These are phyloP conservation scores for Homarus americanus DNA, from an alignment of 1,140 invertebrate genomes.

Conservation along the genomic window DNA sequence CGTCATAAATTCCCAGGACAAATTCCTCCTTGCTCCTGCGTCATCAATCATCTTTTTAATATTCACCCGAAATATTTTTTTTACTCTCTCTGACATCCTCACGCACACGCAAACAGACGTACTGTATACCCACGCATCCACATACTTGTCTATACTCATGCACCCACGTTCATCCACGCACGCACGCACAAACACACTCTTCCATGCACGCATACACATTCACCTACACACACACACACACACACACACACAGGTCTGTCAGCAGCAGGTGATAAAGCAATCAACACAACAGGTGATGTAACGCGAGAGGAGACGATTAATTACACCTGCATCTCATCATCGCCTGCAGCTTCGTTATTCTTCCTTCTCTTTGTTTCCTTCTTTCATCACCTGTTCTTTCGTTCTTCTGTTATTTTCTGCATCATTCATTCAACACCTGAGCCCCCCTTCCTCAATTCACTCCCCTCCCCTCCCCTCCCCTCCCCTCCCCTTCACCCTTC, in stretches of 20 bases:
- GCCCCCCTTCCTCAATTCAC: too few species aligned
- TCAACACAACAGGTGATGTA: too few species aligned
- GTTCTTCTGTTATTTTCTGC: too few species aligned
- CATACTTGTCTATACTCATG: too few species aligned
- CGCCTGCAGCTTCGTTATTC: too few species aligned
- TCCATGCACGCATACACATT: background rate
- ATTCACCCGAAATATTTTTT: background rate
- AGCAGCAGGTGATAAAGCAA: too few species aligned
- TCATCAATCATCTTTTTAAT: background rate
- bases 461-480: too few species aligned
- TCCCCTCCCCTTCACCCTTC: too few species aligned
- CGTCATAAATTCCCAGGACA: background rate
- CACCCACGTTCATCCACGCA: background rate
- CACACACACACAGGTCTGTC: too few species aligned
- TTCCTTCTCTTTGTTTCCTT: background rate
- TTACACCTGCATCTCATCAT: background rate
- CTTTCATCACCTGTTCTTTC: background rate
- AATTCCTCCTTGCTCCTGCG: background rate
- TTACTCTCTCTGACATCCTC: background rate
- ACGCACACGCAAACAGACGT: background rate
- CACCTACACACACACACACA: background rate
- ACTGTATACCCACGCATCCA: too few species aligned
- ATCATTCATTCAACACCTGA: too few species aligned
- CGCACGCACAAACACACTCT: background rate
- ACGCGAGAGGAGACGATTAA: too few species aligned